These are phyloP conservation scores for Acestrorhynchus altus DNA, from an alignment of 2,797 vertebrate genomes.

Conservation along the genomic window DNA sequence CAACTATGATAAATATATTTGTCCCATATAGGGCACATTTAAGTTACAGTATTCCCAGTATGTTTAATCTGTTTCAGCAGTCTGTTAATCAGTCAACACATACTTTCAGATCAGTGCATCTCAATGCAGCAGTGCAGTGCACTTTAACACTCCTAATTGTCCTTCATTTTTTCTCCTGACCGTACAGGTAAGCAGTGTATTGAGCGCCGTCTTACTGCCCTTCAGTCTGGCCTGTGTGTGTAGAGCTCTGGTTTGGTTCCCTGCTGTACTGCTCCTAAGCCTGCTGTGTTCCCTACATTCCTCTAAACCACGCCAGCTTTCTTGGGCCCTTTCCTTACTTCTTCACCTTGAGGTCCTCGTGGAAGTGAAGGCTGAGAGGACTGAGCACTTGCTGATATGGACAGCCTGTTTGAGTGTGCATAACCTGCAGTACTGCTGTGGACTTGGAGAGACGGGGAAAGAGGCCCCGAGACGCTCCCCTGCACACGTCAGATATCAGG, in stretches of 20 bases:
- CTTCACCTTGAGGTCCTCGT: neutral
- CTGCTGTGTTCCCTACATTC: slow-evolving; percentile 16
- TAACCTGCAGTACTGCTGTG: neutral
- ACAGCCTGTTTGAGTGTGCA: neutral
- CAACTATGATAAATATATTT: too few species aligned
- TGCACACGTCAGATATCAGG: neutral
- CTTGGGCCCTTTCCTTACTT: neutral
- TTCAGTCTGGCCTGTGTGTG: slow-evolving; percentile 88
- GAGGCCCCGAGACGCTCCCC: neutral
- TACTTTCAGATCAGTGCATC: neutral
- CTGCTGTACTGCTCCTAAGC: slow-evolving; percentile 15
- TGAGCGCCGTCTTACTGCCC: slow-evolving; percentile 89
- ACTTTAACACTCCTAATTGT: neutral
- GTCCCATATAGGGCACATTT: too few species aligned
- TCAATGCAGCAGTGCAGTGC: neutral
- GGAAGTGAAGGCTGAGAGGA: neutral
- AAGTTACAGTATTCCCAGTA: too few species aligned
- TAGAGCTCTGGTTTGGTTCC: slow-evolving; percentile 64
- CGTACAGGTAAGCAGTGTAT: slow-evolving; percentile 92
- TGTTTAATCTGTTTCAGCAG: too few species aligned
- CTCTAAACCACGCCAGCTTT: neutral
- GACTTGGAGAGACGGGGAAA: neutral
- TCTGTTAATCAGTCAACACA: neutral
- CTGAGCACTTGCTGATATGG: neutral
- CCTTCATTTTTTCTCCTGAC: neutral